Base-by-base conservation (phyloP, 2,888 invertebrate genomes). In the Apantesis nais region DNA sequence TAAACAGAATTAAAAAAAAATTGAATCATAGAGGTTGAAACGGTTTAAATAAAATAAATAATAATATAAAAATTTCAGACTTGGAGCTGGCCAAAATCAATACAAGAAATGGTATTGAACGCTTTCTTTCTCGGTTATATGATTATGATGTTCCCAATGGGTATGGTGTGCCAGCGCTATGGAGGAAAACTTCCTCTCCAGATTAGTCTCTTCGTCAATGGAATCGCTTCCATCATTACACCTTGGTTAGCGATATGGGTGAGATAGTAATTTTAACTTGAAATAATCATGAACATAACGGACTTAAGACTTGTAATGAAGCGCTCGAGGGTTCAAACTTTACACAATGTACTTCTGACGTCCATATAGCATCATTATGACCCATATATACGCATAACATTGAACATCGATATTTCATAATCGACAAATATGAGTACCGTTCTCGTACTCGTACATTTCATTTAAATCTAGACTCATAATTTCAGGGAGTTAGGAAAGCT, bases 161-260 rank as follows among this genome's bases (percentile, higher is more conserved):
- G 96, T 0, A 85, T 96, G 73, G 86, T 97, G 58, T 95, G 96
- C 3, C 96, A 96, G 78, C 89, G 92, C 0, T 96, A 95, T 89
- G 97, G 97, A 0, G 96, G 96, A 0, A 96, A 96, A 78, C 86
- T 95, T 44, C 90, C 97, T 0, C 81, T 95, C 25, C 90, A 93
- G 34, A 75, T 90, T 0, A 90, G 94, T 0, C 84, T 96, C 63
- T 74, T 87, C 12, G 69, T 84, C 14, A 90, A 86, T 60, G 88
- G 84, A 0, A 22, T 89, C 0, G 67, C 85, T 0, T 86, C 86
- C 0, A 72, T 90, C n/a, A 22, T 84, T 0, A 86, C 88, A 1
- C 90, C 91, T 0, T 88, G 87, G 87, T 41, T 88, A 55, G 83
- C 86, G 22, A 62, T 81, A 37, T 86, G 86, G 85, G 91, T 91